These are phyloP conservation scores for Gonioctena quinquepunctata DNA, from an alignment of 1,140 invertebrate genomes.

Conservation along the genomic window DNA sequence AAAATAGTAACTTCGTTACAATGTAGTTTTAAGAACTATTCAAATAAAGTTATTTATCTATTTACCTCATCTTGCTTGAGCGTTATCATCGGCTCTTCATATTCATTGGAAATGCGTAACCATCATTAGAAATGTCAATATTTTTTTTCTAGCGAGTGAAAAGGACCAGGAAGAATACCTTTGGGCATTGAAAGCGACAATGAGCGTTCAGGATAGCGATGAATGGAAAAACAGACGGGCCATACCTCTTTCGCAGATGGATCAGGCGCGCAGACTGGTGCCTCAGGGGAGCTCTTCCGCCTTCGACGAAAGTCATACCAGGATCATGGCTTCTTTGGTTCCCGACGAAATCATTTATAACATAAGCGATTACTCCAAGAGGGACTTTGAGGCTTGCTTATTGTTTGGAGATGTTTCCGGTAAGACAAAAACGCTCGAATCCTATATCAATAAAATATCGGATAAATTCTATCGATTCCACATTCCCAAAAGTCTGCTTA, in stretches of 20 bases:
- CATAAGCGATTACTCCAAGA: conserved; percentile 58
- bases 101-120: too few species aligned
- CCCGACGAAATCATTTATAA: conserved; percentile 66
- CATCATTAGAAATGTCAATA: too few species aligned
- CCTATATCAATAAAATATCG: too few species aligned
- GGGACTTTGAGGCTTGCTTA: conserved; percentile 62
- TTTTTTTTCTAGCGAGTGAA: conserved; percentile 5
- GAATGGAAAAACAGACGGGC: conserved; percentile 32
- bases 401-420: conserved; percentile 66
- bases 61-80: too few species aligned
- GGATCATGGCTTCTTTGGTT: conserved; percentile 65
- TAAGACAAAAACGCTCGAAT: too few species aligned
- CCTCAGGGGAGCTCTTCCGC: not conserved
- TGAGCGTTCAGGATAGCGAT: conserved; percentile 17
- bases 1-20: too few species aligned
- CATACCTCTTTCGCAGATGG: conserved; percentile 10
- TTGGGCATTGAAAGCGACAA: conserved; percentile 9
- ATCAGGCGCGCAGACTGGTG: not conserved
- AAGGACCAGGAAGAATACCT: not conserved
- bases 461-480: too few species aligned
- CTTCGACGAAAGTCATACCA: conserved; percentile 50
- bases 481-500: too few species aligned
- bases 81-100: too few species aligned
- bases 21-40: too few species aligned
- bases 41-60: too few species aligned